Evolutionary conservation across 2,888 invertebrate species (phyloP).

Genomic region (Macrophya alboannulata): DNA sequence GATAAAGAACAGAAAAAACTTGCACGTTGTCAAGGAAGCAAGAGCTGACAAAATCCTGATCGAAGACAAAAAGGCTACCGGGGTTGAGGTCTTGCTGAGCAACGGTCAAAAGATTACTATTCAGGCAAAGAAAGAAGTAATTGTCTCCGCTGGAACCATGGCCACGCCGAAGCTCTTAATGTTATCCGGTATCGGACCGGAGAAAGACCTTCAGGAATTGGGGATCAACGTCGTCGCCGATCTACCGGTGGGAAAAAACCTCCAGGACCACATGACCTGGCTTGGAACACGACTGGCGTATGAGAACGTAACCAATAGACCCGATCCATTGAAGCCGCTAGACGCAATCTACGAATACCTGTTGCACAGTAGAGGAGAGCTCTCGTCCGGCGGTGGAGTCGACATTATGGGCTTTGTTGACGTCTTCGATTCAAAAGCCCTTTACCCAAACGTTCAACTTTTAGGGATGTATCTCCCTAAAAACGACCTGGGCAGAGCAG

Average conservation of each 20-base stretch:
- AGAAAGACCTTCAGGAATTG: slow-evolving; percentile 80
- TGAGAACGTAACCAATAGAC: slow-evolving; percentile 61
- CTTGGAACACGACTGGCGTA: slow-evolving; percentile 64
- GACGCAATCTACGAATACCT: slow-evolving; percentile 78
- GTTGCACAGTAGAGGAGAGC: slow-evolving; percentile 78
- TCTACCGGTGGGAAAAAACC: slow-evolving; percentile 82
- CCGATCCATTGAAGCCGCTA: slow-evolving; percentile 54
- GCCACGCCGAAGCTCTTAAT: slow-evolving; percentile 87
- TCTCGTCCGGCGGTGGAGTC: slow-evolving; percentile 79
- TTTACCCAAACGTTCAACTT: slow-evolving; percentile 84
- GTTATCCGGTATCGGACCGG: slow-evolving; percentile 86
- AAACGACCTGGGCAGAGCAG: slow-evolving; percentile 60
- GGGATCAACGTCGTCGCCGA: slow-evolving; percentile 79
- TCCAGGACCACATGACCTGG: slow-evolving; percentile 82
- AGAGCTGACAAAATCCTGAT: slow-evolving; percentile 82
- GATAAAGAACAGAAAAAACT: slow-evolving; percentile 81
- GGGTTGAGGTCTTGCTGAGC: slow-evolving; percentile 78
- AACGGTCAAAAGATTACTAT: slow-evolving; percentile 69
- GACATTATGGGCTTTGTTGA: slow-evolving; percentile 83
- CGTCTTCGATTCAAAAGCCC: slow-evolving; percentile 78
- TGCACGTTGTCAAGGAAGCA: slow-evolving; percentile 83
- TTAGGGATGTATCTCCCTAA: slow-evolving; percentile 80
- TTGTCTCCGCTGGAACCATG: slow-evolving; percentile 86
- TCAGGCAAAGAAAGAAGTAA: slow-evolving; percentile 83
- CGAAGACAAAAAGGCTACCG: slow-evolving; percentile 78